phyloP scores from a whole-genome alignment of 2,797 vertebrate species.

The Sebastes variabilis region DNA sequence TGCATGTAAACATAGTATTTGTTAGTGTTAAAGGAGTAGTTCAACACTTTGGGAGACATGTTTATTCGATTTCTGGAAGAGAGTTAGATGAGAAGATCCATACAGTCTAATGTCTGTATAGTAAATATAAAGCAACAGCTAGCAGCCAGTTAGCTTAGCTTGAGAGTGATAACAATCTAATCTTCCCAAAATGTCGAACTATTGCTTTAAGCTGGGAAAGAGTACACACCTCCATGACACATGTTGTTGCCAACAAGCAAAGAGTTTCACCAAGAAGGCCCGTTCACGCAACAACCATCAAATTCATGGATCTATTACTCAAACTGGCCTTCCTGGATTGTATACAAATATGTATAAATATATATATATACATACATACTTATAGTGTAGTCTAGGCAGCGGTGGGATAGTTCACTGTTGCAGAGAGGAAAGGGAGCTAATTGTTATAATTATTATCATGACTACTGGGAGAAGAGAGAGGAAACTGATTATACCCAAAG shows the following conservation, averaged over 20 bases:
- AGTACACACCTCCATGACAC: neutral
- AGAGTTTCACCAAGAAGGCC: neutral
- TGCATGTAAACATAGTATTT: no score
- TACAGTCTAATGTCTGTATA: no score
- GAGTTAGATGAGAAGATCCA: no score
- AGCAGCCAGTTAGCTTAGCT: no score
- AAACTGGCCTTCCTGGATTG: neutral
- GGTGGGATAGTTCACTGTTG: conserved; percentile 39
- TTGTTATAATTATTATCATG: conserved; percentile 76
- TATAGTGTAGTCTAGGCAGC: neutral
- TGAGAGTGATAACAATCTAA: no score
- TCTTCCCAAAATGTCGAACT: no score
- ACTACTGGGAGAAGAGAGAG: conserved; percentile 57
- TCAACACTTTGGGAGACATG: no score
- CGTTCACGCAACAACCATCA: no score
- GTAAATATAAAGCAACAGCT: no score
- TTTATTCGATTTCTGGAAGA: no score
- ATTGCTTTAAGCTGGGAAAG: neutral
- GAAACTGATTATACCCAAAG: conserved; percentile 68
- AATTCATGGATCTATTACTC: neutral
- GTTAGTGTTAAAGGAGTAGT: no score
- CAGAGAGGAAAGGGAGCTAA: conserved; percentile 53
- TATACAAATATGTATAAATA: neutral
- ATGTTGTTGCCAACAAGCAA: neutral
- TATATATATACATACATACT: neutral